phyloP scores from a whole-genome alignment of 2,797 vertebrate genomes.

The Enteromius fasciolatus region DNA sequence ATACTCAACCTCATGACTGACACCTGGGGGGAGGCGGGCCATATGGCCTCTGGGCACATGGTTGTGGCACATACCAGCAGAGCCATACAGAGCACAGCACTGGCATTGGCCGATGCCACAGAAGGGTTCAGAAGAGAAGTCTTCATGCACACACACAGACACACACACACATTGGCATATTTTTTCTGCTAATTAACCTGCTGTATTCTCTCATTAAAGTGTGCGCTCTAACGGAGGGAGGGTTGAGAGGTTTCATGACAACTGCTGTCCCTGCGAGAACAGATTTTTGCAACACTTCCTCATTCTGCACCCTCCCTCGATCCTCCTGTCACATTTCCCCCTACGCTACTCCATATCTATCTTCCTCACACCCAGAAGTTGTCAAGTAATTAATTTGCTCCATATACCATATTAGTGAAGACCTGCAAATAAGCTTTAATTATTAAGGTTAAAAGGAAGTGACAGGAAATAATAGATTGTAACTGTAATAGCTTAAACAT shows the following conservation, averaged over 20 bases:
- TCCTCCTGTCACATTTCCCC: constrained; percentile 41
- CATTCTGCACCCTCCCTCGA: constrained; percentile 37
- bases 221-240: constrained; percentile 46
- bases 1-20: constrained; percentile 41
- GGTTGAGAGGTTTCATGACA: constrained; percentile 33
- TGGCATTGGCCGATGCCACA: constrained; percentile 61
- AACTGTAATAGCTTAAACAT: neutral
- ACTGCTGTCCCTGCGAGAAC: constrained; percentile 40
- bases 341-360: neutral
- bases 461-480: neutral
- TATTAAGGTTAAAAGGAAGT: constrained; percentile 37
- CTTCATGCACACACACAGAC: constrained; percentile 25
- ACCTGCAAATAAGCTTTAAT: constrained; percentile 32
- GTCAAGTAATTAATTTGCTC: constrained; percentile 35
- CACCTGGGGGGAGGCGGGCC: constrained; percentile 52
- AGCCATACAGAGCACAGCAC: constrained; percentile 31
- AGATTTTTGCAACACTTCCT: constrained; percentile 48
- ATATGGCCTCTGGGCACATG: constrained; percentile 57
- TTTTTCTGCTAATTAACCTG: constrained; percentile 78
- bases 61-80: constrained; percentile 21
- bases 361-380: constrained; percentile 29
- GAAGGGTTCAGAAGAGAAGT: constrained; percentile 27
- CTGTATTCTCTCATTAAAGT: constrained; percentile 68
- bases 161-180: constrained; percentile 21
- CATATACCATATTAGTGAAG: constrained; percentile 17